Conservation (phyloP, 2,113 vertebrate species). For the Chroicocephalus ridibundus region DNA sequence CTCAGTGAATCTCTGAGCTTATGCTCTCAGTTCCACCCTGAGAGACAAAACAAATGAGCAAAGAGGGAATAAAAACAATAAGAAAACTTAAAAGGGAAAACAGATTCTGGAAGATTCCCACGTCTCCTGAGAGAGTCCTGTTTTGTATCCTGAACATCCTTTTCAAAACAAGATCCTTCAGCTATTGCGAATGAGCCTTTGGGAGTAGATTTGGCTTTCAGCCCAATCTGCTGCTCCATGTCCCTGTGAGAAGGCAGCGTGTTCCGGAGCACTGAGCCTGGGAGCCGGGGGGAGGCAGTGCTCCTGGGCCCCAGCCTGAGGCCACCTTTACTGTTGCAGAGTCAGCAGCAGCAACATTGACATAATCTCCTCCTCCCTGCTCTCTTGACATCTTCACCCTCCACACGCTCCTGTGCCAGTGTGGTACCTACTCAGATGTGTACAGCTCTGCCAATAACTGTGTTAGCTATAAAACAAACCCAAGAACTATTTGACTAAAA, state of each 20-base stretch:
- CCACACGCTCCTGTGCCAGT: not conserved
- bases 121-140: not conserved
- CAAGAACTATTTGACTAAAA: not conserved
- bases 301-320: not conserved
- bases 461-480: not conserved
- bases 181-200: conserved; percentile 5
- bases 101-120: conserved; percentile 6
- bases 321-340: not conserved
- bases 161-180: conserved; percentile 34
- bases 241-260: not conserved
- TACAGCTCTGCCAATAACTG: not conserved
- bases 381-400: not conserved
- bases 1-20: not conserved
- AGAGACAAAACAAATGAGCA: conserved; percentile 4
- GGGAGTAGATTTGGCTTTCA: not conserved
- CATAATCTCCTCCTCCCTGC: not conserved
- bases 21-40: not conserved
- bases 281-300: not conserved
- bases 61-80: not conserved
- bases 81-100: not conserved
- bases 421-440: not conserved
- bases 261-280: not conserved
- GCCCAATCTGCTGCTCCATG: not conserved
- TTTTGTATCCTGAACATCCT: not conserved
- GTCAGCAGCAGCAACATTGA: not conserved